Percentiles rank a stretch among this genome's conserved stretches.
Conservation (phyloP, 2,888 invertebrate genomes). For the Oscheius myriophilus region DNA sequence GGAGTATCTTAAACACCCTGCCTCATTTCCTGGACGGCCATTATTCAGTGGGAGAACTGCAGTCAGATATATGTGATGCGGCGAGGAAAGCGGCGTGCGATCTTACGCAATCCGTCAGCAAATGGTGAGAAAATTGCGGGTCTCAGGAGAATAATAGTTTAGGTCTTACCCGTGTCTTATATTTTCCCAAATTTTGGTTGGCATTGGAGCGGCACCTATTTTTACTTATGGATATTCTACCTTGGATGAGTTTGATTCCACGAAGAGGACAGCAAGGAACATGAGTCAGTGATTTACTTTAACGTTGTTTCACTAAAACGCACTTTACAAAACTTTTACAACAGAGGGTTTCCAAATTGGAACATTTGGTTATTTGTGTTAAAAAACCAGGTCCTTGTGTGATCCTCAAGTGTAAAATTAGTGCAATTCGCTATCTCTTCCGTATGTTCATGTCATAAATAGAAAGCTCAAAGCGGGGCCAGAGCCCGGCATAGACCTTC, state of each 20-base stretch:
- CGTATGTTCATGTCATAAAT: too few relatives aligned
- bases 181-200: conserved; percentile 51
- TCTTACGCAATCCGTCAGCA: conserved; percentile 13
- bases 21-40: conserved; percentile 52
- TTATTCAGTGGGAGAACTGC: conserved; percentile 37
- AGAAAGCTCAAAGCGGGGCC: too few relatives aligned
- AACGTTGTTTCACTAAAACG: too few relatives aligned
- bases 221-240: conserved; percentile 59
- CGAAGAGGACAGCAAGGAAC: conserved; percentile 52
- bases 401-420: too few relatives aligned
- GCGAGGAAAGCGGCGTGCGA: conserved; percentile 6
- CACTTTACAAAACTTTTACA: too few relatives aligned
- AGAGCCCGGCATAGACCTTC: too few relatives aligned
- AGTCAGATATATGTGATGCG: conserved; percentile 28
- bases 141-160: not conserved
- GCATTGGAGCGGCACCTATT: conserved; percentile 53
- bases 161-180: conserved; percentile 45
- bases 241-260: conserved; percentile 54
- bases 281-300: conserved; percentile 36
- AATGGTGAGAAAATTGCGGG: conserved; percentile 11
- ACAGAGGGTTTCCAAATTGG: too few relatives aligned
- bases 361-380: too few relatives aligned
- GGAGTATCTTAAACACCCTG: conserved; percentile 44
- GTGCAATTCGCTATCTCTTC: too few relatives aligned
- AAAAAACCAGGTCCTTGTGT: too few relatives aligned